Base-by-base conservation (phyloP, 2,113 vertebrate species). In the Hylia prasina region DNA sequence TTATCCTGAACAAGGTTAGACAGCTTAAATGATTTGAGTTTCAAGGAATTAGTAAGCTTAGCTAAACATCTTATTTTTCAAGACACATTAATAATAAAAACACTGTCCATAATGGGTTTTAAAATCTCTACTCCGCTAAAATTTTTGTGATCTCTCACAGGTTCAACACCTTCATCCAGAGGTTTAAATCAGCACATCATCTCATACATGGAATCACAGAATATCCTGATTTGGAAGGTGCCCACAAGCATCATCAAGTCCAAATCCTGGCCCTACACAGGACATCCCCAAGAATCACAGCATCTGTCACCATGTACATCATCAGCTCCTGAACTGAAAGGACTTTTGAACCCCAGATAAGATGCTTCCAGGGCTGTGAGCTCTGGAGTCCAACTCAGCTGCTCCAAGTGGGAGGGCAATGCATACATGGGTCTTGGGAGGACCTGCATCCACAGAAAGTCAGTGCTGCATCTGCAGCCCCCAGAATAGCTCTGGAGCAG, bases 11-110 rank as follows among this genome's bases (percentile, higher is more conserved):
- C 96, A 96, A 97, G 97, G 84, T 94, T 97, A 97, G 97, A 97
- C 97, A 98, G 97, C 95, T 97, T 97, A 97, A 98, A 98, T 97
- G 92, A 98, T 98, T 97, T 97, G 95, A 95, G 96, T 95, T 98
- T 98, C 95, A 97, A 97, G 97, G 96, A 97, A 98, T 98, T 98
- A 97, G 91, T 96, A 96, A 91, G 90, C 93, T 95, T 96, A 97
- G 94, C 94, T 97, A 98, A 98, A 98, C 90, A 93, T 97, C 96
- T 97, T 98, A 97, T 96, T 98, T 98, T 98, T 96, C 93, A 96
- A 95, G 95, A 93, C 93, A 91, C 48, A 82, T 95, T 97, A 89
- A 90, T 97, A 90, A 93, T 58, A 92, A 82, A 90, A 97, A 87
- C 90, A 87, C 44, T 93, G 77, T 70, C 70, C 44, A 15, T 48